Base-by-base conservation (phyloP, 2,797 vertebrate genomes). In the Enteromius unitaeniatus region DNA sequence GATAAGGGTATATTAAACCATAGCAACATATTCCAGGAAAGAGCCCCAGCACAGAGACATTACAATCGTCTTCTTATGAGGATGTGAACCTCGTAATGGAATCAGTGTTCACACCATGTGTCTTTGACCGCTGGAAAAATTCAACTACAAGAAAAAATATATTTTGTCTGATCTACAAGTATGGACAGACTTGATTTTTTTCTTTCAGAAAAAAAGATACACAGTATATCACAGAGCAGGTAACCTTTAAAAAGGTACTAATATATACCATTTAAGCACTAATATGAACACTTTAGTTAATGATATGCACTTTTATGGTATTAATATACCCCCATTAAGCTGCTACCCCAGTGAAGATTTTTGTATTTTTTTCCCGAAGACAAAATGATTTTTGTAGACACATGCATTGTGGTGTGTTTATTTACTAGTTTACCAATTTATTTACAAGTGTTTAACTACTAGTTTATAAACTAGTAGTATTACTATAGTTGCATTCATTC, bases 1-100 rank as follows among this genome's bases (percentile, higher is more conserved):
- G 47, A 67, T 65, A 69, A 82, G 82, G 72, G 68, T 67, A 53
- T 64, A 75, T 51, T 72, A 72, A 78, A 78, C 53, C 60, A 79
- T 68, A 65, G 55, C 58, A 79, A 78, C 64, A 64, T 53, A 53
- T 79, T 40, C 21, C 78, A 67, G 78, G 76, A 78, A 68, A 19
- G 28, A 79, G 21, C 9, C 21, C 62, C 14, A 67, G 64, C 7
- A 53, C 7, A 42, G 21, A 55, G 21, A 37, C 51, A 17, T 23
- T 15, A 23, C 31, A 15, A 3, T 40, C 6, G 58, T 76, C 37
- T 67, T 79, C 51, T 79, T 37, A 37, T 37, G 37, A 37, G 37
- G 37, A 31, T 62, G 49, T 76, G 74, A 60, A 5, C 72, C 31
- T 75, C 37, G 14, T 14, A 53, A 55, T 75, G 28, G 17, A 74